Conservation (phyloP, 2,113 vertebrate species). For the Toxotes chatareus region DNA sequence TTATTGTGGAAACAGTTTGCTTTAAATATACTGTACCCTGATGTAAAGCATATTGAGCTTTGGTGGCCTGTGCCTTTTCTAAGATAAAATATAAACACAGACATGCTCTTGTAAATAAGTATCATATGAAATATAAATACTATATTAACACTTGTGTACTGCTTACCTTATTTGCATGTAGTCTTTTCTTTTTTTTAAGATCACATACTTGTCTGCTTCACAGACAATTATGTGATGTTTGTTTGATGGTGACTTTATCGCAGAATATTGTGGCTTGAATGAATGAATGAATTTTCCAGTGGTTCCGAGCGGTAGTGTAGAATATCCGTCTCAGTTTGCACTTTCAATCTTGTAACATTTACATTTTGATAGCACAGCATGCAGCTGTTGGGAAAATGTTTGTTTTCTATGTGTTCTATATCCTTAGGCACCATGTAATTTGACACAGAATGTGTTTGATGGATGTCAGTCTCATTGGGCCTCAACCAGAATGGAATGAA, state of each 20-base stretch:
- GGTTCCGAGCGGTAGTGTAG: background rate
- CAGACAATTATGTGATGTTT: background rate
- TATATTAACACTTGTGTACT: constrained; percentile 9
- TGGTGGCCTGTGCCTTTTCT: constrained; percentile 41
- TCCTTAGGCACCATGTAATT: constrained; percentile 4
- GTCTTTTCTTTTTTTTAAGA: no score
- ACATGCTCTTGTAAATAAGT: constrained; percentile 58
- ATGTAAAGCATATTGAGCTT: constrained; percentile 7
- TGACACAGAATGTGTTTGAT: background rate
- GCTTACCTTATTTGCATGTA: background rate
- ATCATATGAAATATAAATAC: constrained; percentile 18
- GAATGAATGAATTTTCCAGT: background rate
- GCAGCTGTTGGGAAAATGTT: constrained; percentile 18
- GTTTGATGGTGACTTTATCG: background rate
- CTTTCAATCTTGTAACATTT: background rate
- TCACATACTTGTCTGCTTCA: no score
- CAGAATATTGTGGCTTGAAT: background rate
- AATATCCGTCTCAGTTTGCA: background rate
- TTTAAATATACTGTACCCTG: background rate
- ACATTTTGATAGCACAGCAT: background rate
- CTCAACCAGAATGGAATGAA: constrained; percentile 1
- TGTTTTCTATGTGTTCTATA: background rate
- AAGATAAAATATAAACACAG: background rate
- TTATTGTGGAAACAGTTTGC: background rate
- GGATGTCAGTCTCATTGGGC: background rate